Evolutionary conservation across 2,113 vertebrate species (phyloP).

Genomic region (Otocyon megalotis): DNA sequence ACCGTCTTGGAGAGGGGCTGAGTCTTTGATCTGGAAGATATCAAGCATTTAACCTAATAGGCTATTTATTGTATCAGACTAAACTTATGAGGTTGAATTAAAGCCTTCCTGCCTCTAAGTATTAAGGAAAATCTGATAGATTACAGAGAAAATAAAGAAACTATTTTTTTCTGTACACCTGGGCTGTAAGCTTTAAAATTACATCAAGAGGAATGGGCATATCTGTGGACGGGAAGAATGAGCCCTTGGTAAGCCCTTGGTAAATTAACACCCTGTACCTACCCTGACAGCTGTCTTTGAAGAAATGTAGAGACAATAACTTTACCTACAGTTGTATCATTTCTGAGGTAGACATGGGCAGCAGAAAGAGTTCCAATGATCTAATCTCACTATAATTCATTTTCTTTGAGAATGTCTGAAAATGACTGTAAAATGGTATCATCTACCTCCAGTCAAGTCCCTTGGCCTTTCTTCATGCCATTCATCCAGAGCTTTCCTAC

Average conservation of each 20-base stretch:
- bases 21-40: not conserved
- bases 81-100: not conserved
- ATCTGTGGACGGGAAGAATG: not conserved
- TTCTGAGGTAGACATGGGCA: not conserved
- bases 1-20: not conserved
- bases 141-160: not conserved
- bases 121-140: not conserved
- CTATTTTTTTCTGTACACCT: not conserved
- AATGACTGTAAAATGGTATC: not conserved
- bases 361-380: not conserved
- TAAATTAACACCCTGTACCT: not conserved
- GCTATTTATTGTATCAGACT: not conserved
- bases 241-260: not conserved
- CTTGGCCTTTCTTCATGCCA: not conserved
- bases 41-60: not conserved
- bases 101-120: not conserved
- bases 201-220: not conserved
- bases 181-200: not conserved
- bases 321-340: conserved; percentile 6
- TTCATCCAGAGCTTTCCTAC: not conserved
- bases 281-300: not conserved
- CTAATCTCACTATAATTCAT: not conserved
- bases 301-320: conserved; percentile 12
- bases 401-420: conserved; percentile 53
- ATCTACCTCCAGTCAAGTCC: not conserved